Evolutionary conservation across 2,888 invertebrate species (phyloP).

Genomic region (Noctua comes): DNA sequence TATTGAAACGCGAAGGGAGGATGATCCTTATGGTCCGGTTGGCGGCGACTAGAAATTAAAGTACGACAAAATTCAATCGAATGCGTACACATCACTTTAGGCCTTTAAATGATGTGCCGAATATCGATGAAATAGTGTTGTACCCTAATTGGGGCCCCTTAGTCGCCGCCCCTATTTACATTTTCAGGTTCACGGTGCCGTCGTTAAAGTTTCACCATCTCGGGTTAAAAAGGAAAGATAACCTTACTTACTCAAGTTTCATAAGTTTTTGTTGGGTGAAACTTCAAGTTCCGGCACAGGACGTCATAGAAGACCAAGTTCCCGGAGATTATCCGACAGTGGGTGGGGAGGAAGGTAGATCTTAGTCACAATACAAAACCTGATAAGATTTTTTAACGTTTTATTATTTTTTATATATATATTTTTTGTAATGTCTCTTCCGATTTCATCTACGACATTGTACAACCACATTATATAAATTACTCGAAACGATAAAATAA

Average conservation of each 20-base stretch:
- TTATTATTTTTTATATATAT: conserved; percentile 87
- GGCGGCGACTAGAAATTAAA: conserved; percentile 84
- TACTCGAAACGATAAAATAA: conserved; percentile 90
- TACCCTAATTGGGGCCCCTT: conserved; percentile 85
- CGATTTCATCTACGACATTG: conserved; percentile 87
- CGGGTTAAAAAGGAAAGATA: conserved; percentile 34
- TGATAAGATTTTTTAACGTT: conserved; percentile 86
- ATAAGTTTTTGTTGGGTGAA: conserved; percentile 64
- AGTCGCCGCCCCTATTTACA: conserved; percentile 84
- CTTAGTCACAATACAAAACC: conserved; percentile 84
- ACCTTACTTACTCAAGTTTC: conserved; percentile 40
- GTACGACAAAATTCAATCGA: conserved; percentile 82
- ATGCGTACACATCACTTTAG: conserved; percentile 87
- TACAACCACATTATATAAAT: conserved; percentile 90
- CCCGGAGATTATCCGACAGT: conserved; percentile 81
- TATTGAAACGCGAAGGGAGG: conserved; percentile 76
- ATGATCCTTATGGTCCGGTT: conserved; percentile 82
- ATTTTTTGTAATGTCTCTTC: conserved; percentile 87
- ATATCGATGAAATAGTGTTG: conserved; percentile 82
- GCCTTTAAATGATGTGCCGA: conserved; percentile 87
- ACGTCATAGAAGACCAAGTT: conserved; percentile 80
- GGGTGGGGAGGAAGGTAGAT: conserved; percentile 76
- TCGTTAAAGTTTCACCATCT: conserved; percentile 75
- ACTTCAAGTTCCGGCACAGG: conserved; percentile 79
- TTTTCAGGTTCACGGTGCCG: conserved; percentile 73